Percentiles rank a stretch among this genome's conserved stretches.
Conservation (phyloP, 2,797 vertebrate species). For the Thunnus albacares region DNA sequence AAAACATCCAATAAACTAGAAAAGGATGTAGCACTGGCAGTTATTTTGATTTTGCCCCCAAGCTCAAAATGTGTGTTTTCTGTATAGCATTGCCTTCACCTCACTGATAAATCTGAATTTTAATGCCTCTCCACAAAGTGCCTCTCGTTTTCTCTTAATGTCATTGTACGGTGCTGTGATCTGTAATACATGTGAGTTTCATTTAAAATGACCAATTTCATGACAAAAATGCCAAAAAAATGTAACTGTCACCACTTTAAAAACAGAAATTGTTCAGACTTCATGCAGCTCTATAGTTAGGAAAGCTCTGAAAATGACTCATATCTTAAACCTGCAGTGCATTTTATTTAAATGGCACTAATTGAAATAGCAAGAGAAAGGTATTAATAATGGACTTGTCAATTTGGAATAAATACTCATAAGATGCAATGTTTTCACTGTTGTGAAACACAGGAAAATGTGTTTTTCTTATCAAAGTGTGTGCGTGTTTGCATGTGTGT, state of each 20-base stretch:
- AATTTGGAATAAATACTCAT: conserved; percentile 12
- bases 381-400: background rate
- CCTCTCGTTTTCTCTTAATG: background rate
- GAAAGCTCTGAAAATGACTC: background rate
- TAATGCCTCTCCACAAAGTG: background rate
- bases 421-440: too few species aligned
- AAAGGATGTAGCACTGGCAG: conserved; percentile 11
- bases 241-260: background rate
- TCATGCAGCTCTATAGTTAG: too few species aligned
- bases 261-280: background rate
- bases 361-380: background rate
- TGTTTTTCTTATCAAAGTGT: conserved; percentile 4
- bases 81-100: conserved; percentile 1
- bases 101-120: conserved; percentile 9
- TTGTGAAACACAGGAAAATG: conserved; percentile 1
- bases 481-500: conserved; percentile 3
- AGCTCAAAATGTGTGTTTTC: conserved; percentile 2
- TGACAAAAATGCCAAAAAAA: background rate
- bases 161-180: background rate
- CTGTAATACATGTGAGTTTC: background rate
- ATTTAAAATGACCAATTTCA: background rate
- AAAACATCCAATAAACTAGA: conserved; percentile 33
- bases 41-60: conserved; percentile 13
- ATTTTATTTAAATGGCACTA: background rate
- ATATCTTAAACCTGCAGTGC: background rate